These are phyloP conservation scores for Fragum whitleyi DNA, from an alignment of 2,888 invertebrate genomes.

Conservation along the genomic window DNA sequence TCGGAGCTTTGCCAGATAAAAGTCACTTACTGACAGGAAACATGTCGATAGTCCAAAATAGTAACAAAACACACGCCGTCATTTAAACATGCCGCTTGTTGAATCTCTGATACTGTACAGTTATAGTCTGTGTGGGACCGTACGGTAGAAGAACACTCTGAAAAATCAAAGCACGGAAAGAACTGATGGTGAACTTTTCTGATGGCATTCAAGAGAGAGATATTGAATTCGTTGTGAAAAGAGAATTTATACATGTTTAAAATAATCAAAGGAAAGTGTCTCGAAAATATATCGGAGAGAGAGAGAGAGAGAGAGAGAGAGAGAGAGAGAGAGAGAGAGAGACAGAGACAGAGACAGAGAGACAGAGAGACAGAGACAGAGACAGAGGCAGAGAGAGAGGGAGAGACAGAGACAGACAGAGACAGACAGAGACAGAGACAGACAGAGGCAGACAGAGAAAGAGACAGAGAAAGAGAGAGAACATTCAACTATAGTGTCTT, in stretches of 20 bases:
- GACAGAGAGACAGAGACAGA: background rate
- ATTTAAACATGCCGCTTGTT: slow-evolving; percentile 13
- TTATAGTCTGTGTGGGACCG: slow-evolving; percentile 18
- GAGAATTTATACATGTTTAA: too few species aligned
- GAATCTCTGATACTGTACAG: background rate
- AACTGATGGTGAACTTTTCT: too few species aligned
- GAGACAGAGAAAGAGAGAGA: background rate
- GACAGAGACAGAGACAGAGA: too few species aligned
- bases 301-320: too few species aligned
- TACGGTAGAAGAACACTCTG: background rate
- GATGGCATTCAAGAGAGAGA: too few species aligned
- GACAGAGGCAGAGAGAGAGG: too few species aligned
- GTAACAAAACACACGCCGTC: slow-evolving; percentile 11
- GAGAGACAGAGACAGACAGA: background rate
- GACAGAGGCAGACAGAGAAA: too few species aligned
- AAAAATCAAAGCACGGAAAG: background rate
- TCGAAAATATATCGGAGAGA: too few species aligned
- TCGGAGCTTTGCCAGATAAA: too few species aligned
- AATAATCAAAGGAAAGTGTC: too few species aligned
- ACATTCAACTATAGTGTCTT: background rate
- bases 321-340: too few species aligned
- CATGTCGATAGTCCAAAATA: background rate
- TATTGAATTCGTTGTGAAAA: too few species aligned
- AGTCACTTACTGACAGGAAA: slow-evolving; percentile 13
- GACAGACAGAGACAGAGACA: background rate